A percentile compares a stretch with the other conserved stretches of the same genome.
These are phyloP conservation scores for Furnarius figulus DNA, from an alignment of 2,113 vertebrate species.

Conservation along the genomic window DNA sequence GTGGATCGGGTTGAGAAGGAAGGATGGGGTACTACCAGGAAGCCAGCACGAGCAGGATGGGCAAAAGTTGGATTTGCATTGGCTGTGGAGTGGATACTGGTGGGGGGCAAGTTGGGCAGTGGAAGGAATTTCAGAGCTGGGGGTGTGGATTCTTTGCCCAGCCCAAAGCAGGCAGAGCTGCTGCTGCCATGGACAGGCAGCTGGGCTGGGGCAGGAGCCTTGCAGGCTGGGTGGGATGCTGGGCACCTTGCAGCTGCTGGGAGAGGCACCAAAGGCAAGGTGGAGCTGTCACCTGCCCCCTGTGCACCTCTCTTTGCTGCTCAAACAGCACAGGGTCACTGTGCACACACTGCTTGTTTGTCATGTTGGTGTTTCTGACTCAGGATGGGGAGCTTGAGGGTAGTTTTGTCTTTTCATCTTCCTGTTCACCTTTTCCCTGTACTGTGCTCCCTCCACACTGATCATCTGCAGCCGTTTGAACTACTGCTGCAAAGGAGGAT, in stretches of 20 bases:
- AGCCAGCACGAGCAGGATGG: neutral
- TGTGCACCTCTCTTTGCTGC: neutral
- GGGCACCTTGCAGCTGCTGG: neutral
- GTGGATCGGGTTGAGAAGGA: neutral
- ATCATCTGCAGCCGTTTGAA: neutral
- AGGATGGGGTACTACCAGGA: neutral
- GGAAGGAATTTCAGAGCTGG: neutral
- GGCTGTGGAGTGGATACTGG: neutral
- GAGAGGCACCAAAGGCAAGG: neutral
- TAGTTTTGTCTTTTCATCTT: neutral
- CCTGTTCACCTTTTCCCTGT: neutral
- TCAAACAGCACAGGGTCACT: neutral
- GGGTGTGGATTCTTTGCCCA: neutral
- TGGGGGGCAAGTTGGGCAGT: no score
- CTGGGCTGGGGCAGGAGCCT: neutral
- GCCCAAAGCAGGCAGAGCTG: neutral
- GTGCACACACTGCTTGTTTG: neutral
- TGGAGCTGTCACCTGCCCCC: neutral
- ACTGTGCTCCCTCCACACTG: neutral
- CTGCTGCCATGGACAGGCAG: neutral
- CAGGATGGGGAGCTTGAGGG: rapidly evolving
- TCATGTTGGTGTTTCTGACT: neutral
- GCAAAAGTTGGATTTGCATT: neutral
- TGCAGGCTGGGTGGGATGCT: rapidly evolving
- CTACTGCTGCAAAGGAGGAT: neutral